These are phyloP conservation scores for Pampusana beccarii DNA, from an alignment of 2,113 vertebrate species.

Conservation along the genomic window DNA sequence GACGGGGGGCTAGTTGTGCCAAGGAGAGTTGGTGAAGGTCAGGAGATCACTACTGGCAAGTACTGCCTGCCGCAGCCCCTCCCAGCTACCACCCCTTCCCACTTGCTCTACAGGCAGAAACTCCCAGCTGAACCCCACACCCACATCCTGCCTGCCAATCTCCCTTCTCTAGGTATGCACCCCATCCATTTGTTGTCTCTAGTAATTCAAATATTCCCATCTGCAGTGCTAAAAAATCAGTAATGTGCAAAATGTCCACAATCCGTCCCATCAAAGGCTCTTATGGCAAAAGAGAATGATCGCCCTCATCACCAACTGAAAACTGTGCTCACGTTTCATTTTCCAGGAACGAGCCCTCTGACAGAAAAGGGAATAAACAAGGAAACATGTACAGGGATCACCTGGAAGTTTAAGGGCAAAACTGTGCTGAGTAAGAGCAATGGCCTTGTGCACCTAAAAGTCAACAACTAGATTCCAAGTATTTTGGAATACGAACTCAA, in stretches of 20 bases:
- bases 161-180: not conserved
- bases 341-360: slow-evolving; percentile 9
- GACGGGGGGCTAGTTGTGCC: not conserved
- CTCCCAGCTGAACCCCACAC: not conserved
- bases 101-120: not conserved
- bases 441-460: slow-evolving; percentile 33
- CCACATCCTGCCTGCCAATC: not conserved
- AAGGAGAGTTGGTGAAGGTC: not conserved
- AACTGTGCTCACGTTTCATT: not conserved
- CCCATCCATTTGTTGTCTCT: not conserved
- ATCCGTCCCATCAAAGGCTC: not conserved
- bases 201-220: not conserved
- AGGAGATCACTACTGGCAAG: not conserved
- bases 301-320: slow-evolving; percentile 38
- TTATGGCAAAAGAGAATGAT: not conserved
- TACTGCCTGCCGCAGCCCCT: not conserved
- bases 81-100: not conserved
- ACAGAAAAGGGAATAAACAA: slow-evolving; percentile 39
- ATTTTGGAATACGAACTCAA: slow-evolving; percentile 55
- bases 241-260: rapidly evolving
- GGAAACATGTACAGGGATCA: slow-evolving; percentile 51
- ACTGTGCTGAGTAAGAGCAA: slow-evolving; percentile 36
- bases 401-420: not conserved
- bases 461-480: slow-evolving; percentile 68
- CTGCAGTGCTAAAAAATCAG: not conserved